Base-by-base conservation (phyloP, 2,113 vertebrate species). In the Holacanthus passer region DNA sequence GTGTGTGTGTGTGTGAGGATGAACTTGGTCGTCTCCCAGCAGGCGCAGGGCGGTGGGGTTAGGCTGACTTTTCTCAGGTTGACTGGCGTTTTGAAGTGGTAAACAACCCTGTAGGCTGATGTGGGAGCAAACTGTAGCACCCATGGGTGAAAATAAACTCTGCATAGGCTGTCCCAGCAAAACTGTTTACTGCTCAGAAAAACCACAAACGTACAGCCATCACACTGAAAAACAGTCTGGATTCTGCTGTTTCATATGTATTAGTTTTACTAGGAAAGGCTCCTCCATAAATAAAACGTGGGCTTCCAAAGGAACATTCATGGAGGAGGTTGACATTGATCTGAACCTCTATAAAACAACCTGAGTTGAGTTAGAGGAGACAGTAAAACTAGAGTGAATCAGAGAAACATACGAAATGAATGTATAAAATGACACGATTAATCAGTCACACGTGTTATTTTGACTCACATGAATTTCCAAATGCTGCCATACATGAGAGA, bases 61-160 rank as follows among this genome's bases (percentile, higher is more conserved):
- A 81, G 12, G 2, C 76, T 22, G 64, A 52, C 81, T 73, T 56
- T 73, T 79, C 56, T 75, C 35, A 59, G 55, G 66, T 52, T 83
- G 83, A 86, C 68, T 81, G 71, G 64, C 77, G 5, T 83, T 72
- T 84, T 1, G 7, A 83, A 82, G 77, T 45, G 62, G 83, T 84
- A 92, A 89, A 90, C 88, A 90, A 70, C 60, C 76, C 75, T 12
- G 52, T 65, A 32, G 67, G 58, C 27, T 69, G 71, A 85, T 70
- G 20, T 66, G 24, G 53, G 63, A 77, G 72, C 67, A 79, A 65
- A 66, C 56, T 73, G 79, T n/a, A 35, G 63, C 67, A 73, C 71
- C 81, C 39, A 52, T 31, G 69, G 64, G 79, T 75, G 59, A 64
- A 53, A 67, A 10, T 41, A 11, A 79, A 73, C 73, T 75, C 62